Evolutionary conservation across 92 coral and sea anemone genomes (phyloP).

Genomic region (Blastomussa wellsi): DNA sequence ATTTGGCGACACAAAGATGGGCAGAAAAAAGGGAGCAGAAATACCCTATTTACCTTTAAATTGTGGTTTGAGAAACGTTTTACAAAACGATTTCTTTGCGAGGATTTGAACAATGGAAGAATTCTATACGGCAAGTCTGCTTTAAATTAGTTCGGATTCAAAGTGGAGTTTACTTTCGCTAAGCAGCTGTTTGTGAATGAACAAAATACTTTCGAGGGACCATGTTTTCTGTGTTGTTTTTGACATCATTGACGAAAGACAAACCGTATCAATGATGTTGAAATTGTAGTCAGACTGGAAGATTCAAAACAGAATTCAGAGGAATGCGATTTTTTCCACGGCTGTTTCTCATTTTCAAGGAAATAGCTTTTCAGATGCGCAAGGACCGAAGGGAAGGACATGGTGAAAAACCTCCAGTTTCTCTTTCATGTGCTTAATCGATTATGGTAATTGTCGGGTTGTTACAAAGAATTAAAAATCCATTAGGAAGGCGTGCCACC

Average conservation of each 20-base stretch:
- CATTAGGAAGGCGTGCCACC: constrained; percentile 51
- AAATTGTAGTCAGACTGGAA: not conserved
- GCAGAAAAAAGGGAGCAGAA: not conserved
- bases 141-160: not conserved
- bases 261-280: not conserved
- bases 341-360: constrained; percentile 26
- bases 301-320: constrained; percentile 6
- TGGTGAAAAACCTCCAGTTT: not conserved
- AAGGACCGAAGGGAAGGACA: not conserved
- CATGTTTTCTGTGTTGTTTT: not conserved
- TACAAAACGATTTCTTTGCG: not conserved
- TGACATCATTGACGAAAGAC: constrained; percentile 27
- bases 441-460: constrained; percentile 41
- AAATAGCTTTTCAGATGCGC: constrained; percentile 24
- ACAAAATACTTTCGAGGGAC: not conserved
- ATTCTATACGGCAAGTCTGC: not conserved
- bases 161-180: not conserved
- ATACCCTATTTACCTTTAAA: not conserved
- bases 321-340: constrained; percentile 14
- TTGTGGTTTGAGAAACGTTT: not conserved
- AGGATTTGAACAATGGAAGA: not conserved
- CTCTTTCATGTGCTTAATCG: constrained; percentile 11
- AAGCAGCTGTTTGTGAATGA: not conserved
- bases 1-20: not conserved
- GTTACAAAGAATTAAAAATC: constrained; percentile 43